These are phyloP conservation scores for Odontocerum albicorne DNA, from an alignment of 2,888 invertebrate species.

Conservation along the genomic window DNA sequence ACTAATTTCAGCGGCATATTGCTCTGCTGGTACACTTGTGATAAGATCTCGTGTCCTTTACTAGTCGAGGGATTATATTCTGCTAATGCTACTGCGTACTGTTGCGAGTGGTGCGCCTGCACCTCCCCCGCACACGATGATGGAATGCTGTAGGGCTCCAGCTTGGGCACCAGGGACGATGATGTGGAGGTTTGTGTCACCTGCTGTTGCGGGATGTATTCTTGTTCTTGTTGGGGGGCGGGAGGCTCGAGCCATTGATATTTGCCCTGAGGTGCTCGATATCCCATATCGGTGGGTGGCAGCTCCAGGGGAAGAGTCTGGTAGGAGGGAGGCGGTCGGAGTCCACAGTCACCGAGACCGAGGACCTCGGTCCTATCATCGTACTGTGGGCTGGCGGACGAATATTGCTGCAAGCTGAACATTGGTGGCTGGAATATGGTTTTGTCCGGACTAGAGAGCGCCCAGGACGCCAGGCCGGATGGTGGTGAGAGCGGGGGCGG, in stretches of 20 bases:
- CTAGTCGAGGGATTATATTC: conserved; percentile 94
- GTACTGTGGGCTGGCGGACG: conserved; percentile 61
- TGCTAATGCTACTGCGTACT: conserved; percentile 75
- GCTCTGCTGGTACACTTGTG: conserved; percentile 89
- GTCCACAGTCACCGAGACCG: conserved; percentile 48
- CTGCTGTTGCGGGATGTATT: conserved; percentile 64
- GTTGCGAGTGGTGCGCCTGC: conserved; percentile 49
- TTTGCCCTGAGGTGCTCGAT: conserved; percentile 49
- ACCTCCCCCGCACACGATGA: conserved; percentile 41
- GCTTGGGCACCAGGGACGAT: conserved; percentile 69
- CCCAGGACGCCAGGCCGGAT: conserved; percentile 68
- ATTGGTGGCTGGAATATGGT: conserved; percentile 60
- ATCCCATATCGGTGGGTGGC: conserved; percentile 50
- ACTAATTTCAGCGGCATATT: conserved; percentile 84
- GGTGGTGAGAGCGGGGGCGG: conserved; percentile 57
- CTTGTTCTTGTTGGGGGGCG: conserved; percentile 54
- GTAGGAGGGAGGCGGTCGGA: conserved; percentile 48
- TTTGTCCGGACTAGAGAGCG: conserved; percentile 69
- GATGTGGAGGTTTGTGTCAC: conserved; percentile 60
- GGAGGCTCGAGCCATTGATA: conserved; percentile 41
- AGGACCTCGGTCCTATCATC: conserved; percentile 65
- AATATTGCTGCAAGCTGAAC: conserved; percentile 55
- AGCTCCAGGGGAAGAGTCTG: conserved; percentile 49
- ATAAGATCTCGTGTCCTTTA: conserved; percentile 94
- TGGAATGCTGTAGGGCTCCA: conserved; percentile 59